A percentile compares a stretch with the other conserved stretches of the same genome.
phyloP scores from a whole-genome alignment of 2,113 vertebrate species.

The Salvator merianae region DNA sequence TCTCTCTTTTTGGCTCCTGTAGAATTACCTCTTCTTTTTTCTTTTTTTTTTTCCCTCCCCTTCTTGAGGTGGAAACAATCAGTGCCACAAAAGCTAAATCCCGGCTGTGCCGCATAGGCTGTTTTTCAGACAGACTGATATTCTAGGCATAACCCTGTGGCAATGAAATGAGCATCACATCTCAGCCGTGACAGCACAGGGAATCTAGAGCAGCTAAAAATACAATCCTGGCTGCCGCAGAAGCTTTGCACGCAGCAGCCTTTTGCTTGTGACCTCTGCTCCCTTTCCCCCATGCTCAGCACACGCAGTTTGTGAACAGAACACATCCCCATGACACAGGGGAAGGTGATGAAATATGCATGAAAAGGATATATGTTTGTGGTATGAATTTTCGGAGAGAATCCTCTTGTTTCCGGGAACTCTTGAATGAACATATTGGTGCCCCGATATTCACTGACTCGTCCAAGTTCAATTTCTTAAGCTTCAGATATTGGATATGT shows the following conservation, averaged over 20 bases:
- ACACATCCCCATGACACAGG: rapidly evolving
- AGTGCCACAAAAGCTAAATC: constrained; percentile 57
- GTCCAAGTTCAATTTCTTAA: neutral
- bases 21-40: constrained; percentile 5
- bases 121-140: constrained; percentile 68
- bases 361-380: constrained; percentile 7
- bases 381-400: rapidly evolving
- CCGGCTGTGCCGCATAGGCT: constrained; percentile 65
- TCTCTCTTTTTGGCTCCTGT: constrained; percentile 42
- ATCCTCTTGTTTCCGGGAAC: neutral
- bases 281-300: constrained; percentile 3
- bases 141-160: constrained; percentile 68
- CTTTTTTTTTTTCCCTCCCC: constrained; percentile 29
- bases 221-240: constrained; percentile 59
- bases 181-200: constrained; percentile 50
- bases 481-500: neutral
- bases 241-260: constrained; percentile 41
- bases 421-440: neutral
- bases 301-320: neutral
- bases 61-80: constrained; percentile 38
- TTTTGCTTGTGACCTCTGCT: constrained; percentile 48
- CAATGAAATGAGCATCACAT: constrained; percentile 70
- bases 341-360: neutral
- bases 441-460: neutral
- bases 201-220: constrained; percentile 75